Evolutionary conservation across 2,888 invertebrate genomes (phyloP), one percentile per base, ranked within the genome.

Genomic region (Archips crataeganus): DNA sequence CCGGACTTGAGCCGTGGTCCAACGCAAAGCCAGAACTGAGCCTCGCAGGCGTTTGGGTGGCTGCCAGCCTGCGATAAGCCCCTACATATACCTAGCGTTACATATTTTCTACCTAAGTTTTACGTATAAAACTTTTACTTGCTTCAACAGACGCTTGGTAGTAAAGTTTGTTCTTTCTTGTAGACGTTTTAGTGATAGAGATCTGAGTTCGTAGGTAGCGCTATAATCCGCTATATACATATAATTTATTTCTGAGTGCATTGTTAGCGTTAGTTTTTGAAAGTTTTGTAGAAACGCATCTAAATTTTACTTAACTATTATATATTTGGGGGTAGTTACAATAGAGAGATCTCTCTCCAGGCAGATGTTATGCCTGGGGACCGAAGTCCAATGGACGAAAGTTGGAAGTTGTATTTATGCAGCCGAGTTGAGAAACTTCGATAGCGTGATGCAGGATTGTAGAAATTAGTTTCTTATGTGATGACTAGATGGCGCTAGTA

Each of bases 41-140:
- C 76, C 75, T 74, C 70, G 77, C 77, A 76, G 78, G 77, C 77
- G 78, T 81, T 87, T 87, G 88, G 88, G 82, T 77, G 84, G 77
- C 85, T 88, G 87, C 87, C 88, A 88, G 81, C 75, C 78, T 74
- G 78, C 81, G 88, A 88, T 88, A 84, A 85, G 82, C 80, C 73
- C 74, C 61, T 69, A 68, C 59, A 51, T 71, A 73, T 70, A 77
- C 71, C 74, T 74, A 74, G 23, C 68, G 49, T 70, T 72, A 75
- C 72, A 75, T 75, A 75, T 72, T 75, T 39, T 74, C 74, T 65
- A 74, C 74, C 74, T 75, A 75, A 75, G 75, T 75, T 75, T 75
- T 75, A 75, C 72, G 71, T 65, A 69, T 74, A 75, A 74, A 75
- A 74, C 70, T 74, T 74, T 59, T 61, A 61, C 74, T 70, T 49